Percentiles rank a stretch among this genome's conserved stretches.
These are phyloP conservation scores for Meliscaeva auricollis DNA, from an alignment of 2,888 invertebrate species.

Conservation along the genomic window DNA sequence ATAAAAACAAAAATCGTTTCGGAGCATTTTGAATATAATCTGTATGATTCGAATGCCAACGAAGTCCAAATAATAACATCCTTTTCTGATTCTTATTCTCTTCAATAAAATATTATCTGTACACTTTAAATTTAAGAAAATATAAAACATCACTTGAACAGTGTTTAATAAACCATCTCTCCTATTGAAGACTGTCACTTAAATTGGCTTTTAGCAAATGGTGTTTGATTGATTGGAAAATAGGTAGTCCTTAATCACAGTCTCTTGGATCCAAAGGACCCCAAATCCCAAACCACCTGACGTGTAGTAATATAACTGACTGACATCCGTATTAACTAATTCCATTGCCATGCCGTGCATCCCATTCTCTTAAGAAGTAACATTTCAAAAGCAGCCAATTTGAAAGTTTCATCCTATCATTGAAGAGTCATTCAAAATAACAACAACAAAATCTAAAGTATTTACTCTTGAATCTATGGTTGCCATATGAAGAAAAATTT, in stretches of 20 bases:
- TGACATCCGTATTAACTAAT: conserved; percentile 56
- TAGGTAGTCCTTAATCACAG: conserved; percentile 16
- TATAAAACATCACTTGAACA: not conserved
- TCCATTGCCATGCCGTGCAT: conserved; percentile 39
- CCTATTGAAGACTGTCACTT: conserved; percentile 37
- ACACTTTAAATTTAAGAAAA: no score
- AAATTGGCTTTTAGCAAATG: conserved; percentile 34
- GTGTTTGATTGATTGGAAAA: conserved; percentile 58
- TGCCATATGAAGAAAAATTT: not conserved
- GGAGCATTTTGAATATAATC: no score
- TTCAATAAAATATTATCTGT: no score
- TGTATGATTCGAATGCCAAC: no score
- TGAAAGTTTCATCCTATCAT: conserved; percentile 1
- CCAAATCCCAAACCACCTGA: conserved; percentile 2
- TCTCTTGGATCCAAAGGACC: conserved; percentile 26
- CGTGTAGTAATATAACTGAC: conserved; percentile 13
- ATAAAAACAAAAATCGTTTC: no score
- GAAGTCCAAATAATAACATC: no score
- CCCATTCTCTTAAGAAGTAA: conserved; percentile 25
- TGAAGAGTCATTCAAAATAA: conserved; percentile 9
- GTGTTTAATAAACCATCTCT: no score
- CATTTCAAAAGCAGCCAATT: conserved; percentile 17
- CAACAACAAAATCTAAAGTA: not conserved
- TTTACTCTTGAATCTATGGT: not conserved
- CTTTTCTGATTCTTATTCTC: no score